These are phyloP conservation scores for Otocyon megalotis DNA, from an alignment of 2,113 vertebrate species.

Conservation along the genomic window DNA sequence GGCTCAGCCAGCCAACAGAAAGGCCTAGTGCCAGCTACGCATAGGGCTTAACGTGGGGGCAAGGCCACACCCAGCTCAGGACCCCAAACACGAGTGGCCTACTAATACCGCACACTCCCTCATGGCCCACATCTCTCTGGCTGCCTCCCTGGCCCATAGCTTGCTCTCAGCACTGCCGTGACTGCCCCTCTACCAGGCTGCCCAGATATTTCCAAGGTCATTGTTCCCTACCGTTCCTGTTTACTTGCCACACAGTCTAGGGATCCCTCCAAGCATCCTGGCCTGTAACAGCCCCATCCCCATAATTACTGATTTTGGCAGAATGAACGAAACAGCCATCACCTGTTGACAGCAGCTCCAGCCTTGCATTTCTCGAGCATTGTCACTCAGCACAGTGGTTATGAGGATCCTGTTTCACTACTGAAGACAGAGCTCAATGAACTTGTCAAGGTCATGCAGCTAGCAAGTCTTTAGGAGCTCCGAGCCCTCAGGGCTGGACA, in stretches of 20 bases:
- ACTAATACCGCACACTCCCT: not conserved
- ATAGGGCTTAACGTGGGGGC: not conserved
- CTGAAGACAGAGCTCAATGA: not conserved
- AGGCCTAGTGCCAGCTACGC: not conserved
- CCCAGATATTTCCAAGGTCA: not conserved
- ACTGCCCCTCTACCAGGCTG: not conserved
- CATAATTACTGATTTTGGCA: too few relatives aligned
- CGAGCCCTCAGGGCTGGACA: not conserved
- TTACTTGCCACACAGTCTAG: rapidly evolving
- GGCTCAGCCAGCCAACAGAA: not conserved
- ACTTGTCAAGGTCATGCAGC: not conserved
- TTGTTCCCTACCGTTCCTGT: not conserved
- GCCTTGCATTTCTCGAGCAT: rapidly evolving
- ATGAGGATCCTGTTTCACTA: not conserved
- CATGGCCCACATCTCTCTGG: not conserved
- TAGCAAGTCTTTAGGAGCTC: not conserved
- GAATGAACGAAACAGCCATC: not conserved
- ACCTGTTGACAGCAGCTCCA: rapidly evolving
- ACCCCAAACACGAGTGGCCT: not conserved
- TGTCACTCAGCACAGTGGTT: rapidly evolving
- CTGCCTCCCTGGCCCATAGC: not conserved
- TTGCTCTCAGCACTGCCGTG: not conserved
- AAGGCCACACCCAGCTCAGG: not conserved
- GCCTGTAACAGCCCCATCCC: not conserved
- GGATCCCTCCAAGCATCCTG: not conserved